phyloP scores from a whole-genome alignment of 2,113 vertebrate species.

The Muntiacus reevesi region DNA sequence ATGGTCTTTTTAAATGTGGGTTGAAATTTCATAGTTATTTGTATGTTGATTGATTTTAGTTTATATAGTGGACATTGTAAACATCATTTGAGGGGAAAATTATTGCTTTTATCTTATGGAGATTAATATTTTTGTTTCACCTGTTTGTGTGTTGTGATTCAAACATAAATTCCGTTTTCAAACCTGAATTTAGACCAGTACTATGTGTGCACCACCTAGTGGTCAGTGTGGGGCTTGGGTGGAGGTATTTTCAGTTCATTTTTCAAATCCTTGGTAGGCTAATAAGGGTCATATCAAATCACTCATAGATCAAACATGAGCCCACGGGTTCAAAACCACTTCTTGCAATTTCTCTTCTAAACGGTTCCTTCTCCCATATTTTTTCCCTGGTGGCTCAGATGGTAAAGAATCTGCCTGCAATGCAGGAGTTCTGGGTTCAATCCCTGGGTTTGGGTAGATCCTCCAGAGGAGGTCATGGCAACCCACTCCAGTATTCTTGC shows the following conservation, averaged over 20 bases:
- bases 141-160: neutral
- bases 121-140: neutral
- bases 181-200: neutral
- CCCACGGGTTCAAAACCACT: neutral
- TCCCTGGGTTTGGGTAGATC: neutral
- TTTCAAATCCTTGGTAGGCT: neutral
- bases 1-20: neutral
- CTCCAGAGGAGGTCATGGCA: neutral
- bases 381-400: neutral
- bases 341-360: neutral
- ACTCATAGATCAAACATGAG: neutral
- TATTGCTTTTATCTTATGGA: neutral
- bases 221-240: neutral
- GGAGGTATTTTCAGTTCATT: neutral
- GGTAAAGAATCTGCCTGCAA: neutral
- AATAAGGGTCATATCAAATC: neutral
- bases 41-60: neutral
- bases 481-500: neutral
- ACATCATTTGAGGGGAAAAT: neutral
- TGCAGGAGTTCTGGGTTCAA: neutral
- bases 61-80: neutral
- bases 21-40: neutral
- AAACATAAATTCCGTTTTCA: neutral
- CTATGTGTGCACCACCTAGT: neutral
- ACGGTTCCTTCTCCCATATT: neutral